These are phyloP conservation scores for Orthosia gracilis DNA, from an alignment of 2,888 invertebrate genomes.

Conservation along the genomic window DNA sequence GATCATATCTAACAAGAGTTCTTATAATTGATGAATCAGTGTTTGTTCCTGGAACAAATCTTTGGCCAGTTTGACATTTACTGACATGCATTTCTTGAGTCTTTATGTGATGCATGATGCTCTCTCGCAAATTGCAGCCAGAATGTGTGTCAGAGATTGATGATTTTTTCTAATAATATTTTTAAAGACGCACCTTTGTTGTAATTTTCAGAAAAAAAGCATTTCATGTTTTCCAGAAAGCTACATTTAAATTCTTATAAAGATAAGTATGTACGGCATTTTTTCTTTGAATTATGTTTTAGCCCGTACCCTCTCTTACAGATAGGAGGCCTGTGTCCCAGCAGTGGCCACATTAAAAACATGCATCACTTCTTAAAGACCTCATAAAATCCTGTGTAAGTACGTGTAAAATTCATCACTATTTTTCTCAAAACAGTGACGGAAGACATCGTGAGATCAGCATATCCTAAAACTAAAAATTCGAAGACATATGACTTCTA, in stretches of 20 bases:
- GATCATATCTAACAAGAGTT: slow-evolving; percentile 26
- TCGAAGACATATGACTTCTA: no score
- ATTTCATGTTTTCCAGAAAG: not conserved
- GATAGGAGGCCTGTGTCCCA: no score
- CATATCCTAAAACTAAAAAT: no score
- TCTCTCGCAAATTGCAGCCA: slow-evolving; percentile 21
- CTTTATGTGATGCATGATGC: not conserved
- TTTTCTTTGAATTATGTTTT: not conserved
- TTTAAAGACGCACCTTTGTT: not conserved
- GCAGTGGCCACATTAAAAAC: no score
- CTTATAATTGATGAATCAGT: slow-evolving; percentile 21
- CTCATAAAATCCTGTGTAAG: not conserved
- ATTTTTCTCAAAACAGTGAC: no score
- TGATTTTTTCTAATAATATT: slow-evolving; percentile 9
- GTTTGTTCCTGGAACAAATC: slow-evolving; percentile 3
- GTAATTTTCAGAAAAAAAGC: not conserved
- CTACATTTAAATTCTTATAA: no score
- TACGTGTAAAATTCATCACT: not conserved
- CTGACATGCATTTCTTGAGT: not conserved
- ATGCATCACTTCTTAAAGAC: not conserved
- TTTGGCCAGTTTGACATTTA: slow-evolving; percentile 19
- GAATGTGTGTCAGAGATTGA: slow-evolving; percentile 22
- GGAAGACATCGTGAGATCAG: no score
- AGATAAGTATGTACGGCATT: no score
- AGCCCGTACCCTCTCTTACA: no score